phyloP scores from a whole-genome alignment of 2,888 invertebrate species.

The Oegoconia quadripuncta region DNA sequence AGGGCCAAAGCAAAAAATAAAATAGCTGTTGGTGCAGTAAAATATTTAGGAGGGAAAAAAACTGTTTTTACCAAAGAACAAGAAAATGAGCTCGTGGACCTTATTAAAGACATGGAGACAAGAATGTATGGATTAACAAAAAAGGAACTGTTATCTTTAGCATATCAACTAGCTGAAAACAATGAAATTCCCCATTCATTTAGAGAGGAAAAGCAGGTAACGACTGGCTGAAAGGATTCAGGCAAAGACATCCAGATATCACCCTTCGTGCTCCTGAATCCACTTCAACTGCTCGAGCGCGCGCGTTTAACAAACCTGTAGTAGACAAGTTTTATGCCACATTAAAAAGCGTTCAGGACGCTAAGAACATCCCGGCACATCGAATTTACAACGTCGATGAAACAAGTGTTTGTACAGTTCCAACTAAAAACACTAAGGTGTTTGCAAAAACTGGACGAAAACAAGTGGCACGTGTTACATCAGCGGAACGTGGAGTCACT shows the following conservation, averaged over 20 bases:
- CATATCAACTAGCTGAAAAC: slow-evolving; percentile 20
- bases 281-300: slow-evolving; percentile 18
- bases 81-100: slow-evolving; percentile 18
- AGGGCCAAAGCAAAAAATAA: no score
- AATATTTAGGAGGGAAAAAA: no score
- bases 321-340: slow-evolving; percentile 17
- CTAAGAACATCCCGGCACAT: slow-evolving; percentile 10
- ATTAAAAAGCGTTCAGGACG: slow-evolving; percentile 5
- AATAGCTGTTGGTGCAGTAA: no score
- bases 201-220: slow-evolving; percentile 18
- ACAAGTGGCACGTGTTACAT: slow-evolving; percentile 27
- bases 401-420: slow-evolving; percentile 19
- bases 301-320: slow-evolving; percentile 17
- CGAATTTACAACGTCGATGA: slow-evolving; percentile 20
- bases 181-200: slow-evolving; percentile 20
- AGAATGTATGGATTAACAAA: slow-evolving; percentile 21
- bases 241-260: slow-evolving; percentile 21
- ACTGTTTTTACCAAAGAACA: slow-evolving; percentile 24
- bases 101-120: slow-evolving; percentile 21
- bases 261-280: slow-evolving; percentile 20
- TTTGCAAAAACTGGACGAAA: slow-evolving; percentile 27
- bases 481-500: slow-evolving; percentile 27
- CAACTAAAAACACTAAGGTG: slow-evolving; percentile 24
- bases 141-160: slow-evolving; percentile 17
- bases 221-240: slow-evolving; percentile 25